A percentile compares a stretch with the other conserved stretches of the same genome.
phyloP scores from a whole-genome alignment of 2,113 vertebrate species.

The Hemiscyllium ocellatum region DNA sequence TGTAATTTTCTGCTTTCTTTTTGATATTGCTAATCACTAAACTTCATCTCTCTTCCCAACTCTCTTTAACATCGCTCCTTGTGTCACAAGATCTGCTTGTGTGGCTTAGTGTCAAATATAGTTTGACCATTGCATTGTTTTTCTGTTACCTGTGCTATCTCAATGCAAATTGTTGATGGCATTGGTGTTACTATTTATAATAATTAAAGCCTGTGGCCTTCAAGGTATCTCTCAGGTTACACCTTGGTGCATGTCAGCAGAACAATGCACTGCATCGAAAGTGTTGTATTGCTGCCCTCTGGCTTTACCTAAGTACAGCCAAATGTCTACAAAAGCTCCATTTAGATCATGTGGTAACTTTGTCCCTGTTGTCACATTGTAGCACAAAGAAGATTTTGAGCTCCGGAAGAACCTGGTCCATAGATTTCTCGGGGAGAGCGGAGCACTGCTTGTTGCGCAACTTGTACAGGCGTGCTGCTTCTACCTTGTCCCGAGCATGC shows the following conservation, averaged over 20 bases:
- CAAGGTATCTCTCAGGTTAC: not conserved
- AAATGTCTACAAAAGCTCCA: not conserved
- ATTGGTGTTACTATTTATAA: not conserved
- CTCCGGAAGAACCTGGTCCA: conserved; percentile 83
- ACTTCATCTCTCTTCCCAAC: not conserved
- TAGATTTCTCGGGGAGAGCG: conserved; percentile 86
- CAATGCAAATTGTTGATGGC: not conserved
- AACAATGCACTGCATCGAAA: no score
- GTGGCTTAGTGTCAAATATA: not conserved
- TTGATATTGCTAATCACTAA: not conserved
- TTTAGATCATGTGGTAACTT: not conserved
- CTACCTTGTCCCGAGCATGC: conserved; percentile 88
- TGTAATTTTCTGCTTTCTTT: not conserved
- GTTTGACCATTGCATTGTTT: not conserved
- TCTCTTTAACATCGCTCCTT: no score
- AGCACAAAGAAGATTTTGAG: conserved; percentile 93
- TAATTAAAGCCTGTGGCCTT: not conserved
- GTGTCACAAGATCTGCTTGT: not conserved
- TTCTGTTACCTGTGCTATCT: not conserved
- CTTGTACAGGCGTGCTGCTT: conserved; percentile 90
- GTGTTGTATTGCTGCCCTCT: not conserved
- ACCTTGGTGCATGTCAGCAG: not conserved
- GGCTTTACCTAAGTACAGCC: no score
- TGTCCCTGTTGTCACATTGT: not conserved
- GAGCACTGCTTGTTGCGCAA: conserved; percentile 82